phyloP scores from a whole-genome alignment of 2,888 invertebrate genomes.

The Branchellion lobata region DNA sequence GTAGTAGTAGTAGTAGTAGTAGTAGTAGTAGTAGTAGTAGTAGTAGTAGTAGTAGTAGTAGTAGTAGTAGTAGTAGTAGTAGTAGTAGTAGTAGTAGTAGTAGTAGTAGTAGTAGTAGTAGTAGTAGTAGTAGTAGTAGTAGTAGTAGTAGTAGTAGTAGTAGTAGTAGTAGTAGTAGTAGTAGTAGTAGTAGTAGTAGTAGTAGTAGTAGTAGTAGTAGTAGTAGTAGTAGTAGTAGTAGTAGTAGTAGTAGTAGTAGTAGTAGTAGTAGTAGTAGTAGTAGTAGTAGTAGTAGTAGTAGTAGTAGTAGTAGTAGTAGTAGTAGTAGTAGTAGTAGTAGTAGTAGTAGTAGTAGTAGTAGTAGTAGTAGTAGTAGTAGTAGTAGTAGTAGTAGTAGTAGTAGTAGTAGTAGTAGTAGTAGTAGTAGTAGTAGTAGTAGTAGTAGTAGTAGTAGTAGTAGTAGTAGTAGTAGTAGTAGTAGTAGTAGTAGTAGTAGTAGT shows the following conservation, averaged over 20 bases:
- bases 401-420: slow-evolving; percentile 5
- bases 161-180: slow-evolving; percentile 45
- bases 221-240: slow-evolving; percentile 42
- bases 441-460: slow-evolving; percentile 9
- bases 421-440: slow-evolving; percentile 6
- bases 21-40: slow-evolving; percentile 35
- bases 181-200: slow-evolving; percentile 37
- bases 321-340: slow-evolving; percentile 6
- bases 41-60: slow-evolving; percentile 32
- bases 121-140: slow-evolving; percentile 16
- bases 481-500: slow-evolving; percentile 6
- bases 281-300: slow-evolving; percentile 30
- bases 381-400: background rate
- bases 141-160: slow-evolving; percentile 58
- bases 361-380: slow-evolving; percentile 6
- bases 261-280: slow-evolving; percentile 25
- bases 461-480: slow-evolving; percentile 5
- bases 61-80: slow-evolving; percentile 34
- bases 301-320: slow-evolving; percentile 13
- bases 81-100: slow-evolving; percentile 38
- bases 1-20: slow-evolving; percentile 38
- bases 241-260: slow-evolving; percentile 34
- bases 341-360: slow-evolving; percentile 9
- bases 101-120: slow-evolving; percentile 43
- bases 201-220: slow-evolving; percentile 45